Evolutionary conservation across 2,113 vertebrate genomes (phyloP), one percentile per base, ranked within the genome.

Genomic region (Centropus unirufus): DNA sequence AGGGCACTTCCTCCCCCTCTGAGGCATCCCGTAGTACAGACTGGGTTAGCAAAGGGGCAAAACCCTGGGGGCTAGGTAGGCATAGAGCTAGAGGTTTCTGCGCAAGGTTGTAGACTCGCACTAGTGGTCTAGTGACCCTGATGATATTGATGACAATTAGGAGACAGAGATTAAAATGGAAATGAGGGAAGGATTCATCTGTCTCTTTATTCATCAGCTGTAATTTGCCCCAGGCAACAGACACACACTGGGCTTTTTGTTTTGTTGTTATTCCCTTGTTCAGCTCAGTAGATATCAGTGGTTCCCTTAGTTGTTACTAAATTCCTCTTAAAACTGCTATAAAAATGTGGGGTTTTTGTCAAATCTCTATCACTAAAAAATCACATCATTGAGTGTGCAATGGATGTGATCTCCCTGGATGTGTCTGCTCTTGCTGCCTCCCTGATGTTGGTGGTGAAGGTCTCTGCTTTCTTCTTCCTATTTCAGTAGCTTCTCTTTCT

Each of bases 121-220:
- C 94, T 93, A 95, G 96, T 96, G 95, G 93, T 96, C 97, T 93
- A 83, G 94, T 95, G 97, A 97, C 96, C 96, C 97, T 96, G 95
- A 96, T 92, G 96, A 96, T 96, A 97, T 97, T 97, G 97, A 97
- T 97, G 96, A 97, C 97, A 97, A 97, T 97, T 97, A 97, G 96
- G 94, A 96, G 95, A 92, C 95, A 97, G 96, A 97, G 96, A 97
- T 97, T 96, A 97, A 97, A 97, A 97, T 97, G 97, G 97, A 97
- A 97, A 97, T 97, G 96, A 97, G 94, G 87, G 67, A 89, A 97
- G 91, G 89, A 97, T 94, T 96, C 88, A 78, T 97, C 97, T 97
- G 97, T 96, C 96, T 96, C 95, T 97, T 97, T 96, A 97, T 97
- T 96, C 96, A 97, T 97, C 97, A 97, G 97, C 96, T 94, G 96